phyloP scores from a whole-genome alignment of 2,797 vertebrate species.

The Catharus ustulatus region DNA sequence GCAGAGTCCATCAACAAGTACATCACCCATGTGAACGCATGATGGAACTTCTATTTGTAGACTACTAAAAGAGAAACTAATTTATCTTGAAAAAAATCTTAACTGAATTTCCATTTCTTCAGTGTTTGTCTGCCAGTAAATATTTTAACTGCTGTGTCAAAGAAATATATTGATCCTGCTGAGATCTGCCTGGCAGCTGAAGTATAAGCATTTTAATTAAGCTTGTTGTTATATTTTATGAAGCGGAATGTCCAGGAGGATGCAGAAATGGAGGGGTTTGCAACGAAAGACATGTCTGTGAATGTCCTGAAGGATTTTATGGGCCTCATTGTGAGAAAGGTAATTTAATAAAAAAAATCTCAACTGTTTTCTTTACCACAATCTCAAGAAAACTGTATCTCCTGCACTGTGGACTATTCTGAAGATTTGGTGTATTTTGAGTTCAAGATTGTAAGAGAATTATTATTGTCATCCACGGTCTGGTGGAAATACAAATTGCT shows the following conservation, averaged over 20 bases:
- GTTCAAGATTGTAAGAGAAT: not conserved
- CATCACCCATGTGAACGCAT: rapidly evolving
- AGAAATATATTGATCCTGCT: not conserved
- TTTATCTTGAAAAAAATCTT: not conserved
- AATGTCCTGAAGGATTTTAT: conserved; percentile 89
- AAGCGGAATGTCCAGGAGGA: conserved; percentile 89
- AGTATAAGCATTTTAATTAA: not conserved
- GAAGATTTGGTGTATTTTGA: not conserved
- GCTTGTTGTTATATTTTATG: conserved; percentile 58
- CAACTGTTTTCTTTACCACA: not conserved
- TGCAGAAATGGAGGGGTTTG: conserved; percentile 89
- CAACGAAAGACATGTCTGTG: conserved; percentile 85
- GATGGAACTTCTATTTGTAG: not conserved
- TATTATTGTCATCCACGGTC: not conserved
- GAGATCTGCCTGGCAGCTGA: not conserved
- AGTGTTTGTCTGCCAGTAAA: not conserved
- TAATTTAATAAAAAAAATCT: conserved; percentile 57
- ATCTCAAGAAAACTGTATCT: not conserved
- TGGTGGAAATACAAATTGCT: not conserved
- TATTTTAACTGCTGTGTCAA: not conserved
- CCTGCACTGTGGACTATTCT: not conserved
- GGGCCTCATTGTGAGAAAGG: conserved; percentile 91
- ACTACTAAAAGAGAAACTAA: not conserved
- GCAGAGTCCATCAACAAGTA: not conserved
- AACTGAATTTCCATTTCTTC: not conserved